phyloP scores from a whole-genome alignment of 1,140 invertebrate species.

The Triops longicaudatus region DNA sequence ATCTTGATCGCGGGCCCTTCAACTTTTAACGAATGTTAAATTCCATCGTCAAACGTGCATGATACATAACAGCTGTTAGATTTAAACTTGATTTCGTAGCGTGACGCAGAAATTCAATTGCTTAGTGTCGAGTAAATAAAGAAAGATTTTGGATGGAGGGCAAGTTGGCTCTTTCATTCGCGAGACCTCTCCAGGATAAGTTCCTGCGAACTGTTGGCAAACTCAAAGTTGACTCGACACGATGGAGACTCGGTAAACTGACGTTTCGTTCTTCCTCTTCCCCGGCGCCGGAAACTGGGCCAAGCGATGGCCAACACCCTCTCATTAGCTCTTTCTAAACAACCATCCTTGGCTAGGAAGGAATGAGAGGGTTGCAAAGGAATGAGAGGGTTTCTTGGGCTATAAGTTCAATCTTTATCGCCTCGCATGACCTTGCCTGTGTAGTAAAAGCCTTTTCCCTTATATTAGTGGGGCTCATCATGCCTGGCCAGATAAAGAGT shows the following conservation, averaged over 20 bases:
- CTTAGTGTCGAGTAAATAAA: neutral
- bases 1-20: neutral
- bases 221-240: neutral
- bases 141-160: too few species aligned
- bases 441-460: conserved; percentile 2
- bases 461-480: neutral
- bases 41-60: neutral
- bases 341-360: neutral
- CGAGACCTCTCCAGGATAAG: too few species aligned
- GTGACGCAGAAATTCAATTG: neutral
- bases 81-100: neutral
- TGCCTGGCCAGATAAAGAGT: conserved; percentile 10
- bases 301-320: conserved; percentile 13
- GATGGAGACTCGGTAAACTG: neutral
- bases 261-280: neutral
- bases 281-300: conserved; percentile 6
- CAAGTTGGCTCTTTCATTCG: too few species aligned
- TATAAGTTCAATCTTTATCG: conserved; percentile 12
- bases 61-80: neutral
- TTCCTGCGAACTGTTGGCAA: too few species aligned
- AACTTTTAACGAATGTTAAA: neutral
- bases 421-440: conserved; percentile 4
- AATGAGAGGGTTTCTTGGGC: neutral
- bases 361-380: neutral
- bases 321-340: conserved; percentile 1